These are phyloP conservation scores for Neotoma lepida DNA, from an alignment of 2,113 vertebrate species.

Conservation along the genomic window DNA sequence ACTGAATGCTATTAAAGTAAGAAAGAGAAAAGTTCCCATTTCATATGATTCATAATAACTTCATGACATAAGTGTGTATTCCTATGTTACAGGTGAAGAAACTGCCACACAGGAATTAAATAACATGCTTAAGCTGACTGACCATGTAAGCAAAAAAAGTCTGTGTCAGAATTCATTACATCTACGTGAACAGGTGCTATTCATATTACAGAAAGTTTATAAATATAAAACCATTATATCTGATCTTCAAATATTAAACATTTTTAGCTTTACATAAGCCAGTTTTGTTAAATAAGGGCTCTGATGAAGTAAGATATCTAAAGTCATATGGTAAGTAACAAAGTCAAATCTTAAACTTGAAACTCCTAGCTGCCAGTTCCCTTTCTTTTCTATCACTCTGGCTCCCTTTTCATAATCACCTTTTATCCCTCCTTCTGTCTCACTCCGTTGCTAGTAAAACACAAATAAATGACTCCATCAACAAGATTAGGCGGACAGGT, in stretches of 20 bases:
- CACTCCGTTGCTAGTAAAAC: not conserved
- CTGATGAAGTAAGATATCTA: not conserved
- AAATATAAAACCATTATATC: constrained; percentile 26
- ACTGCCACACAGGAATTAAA: not conserved
- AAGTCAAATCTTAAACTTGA: constrained; percentile 12
- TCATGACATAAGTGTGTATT: not conserved
- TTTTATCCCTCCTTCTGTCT: not conserved
- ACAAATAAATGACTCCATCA: not conserved
- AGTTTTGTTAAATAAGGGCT: not conserved
- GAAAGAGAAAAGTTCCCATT: constrained; percentile 37
- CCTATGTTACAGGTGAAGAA: not conserved
- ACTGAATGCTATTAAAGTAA: not conserved
- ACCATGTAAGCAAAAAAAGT: not conserved
- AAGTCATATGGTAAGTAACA: constrained; percentile 14
- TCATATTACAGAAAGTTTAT: not conserved
- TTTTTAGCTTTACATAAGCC: constrained; percentile 23
- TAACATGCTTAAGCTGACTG: not conserved
- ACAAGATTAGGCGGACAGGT: constrained; percentile 8
- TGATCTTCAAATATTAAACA: constrained; percentile 24
- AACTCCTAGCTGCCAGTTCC: not conserved
- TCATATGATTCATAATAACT: constrained; percentile 27
- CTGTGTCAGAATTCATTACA: not conserved
- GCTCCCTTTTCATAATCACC: not conserved
- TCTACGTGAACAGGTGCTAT: not conserved
- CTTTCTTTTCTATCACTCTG: not conserved